Conservation (phyloP, 2,797 vertebrate species). For the Erethizon dorsatum region DNA sequence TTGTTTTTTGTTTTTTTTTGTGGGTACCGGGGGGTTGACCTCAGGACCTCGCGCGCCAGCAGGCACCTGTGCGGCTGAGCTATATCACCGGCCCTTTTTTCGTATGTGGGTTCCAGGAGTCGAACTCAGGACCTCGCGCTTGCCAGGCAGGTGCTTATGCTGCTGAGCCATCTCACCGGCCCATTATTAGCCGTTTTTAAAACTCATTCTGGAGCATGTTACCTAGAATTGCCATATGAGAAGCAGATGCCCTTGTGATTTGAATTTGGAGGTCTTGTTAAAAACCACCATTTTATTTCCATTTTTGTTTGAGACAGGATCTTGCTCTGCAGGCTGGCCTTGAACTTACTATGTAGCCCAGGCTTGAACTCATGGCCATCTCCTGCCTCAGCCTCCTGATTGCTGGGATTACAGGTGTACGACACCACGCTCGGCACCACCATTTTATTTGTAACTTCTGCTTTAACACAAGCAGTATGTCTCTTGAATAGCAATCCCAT, state of each 20-base stretch:
- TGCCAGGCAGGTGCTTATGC: too few species aligned
- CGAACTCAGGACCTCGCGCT: too few species aligned
- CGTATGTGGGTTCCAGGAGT: too few species aligned
- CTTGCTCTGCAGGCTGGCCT: neutral
- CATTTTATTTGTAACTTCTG: neutral
- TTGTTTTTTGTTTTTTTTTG: too few species aligned
- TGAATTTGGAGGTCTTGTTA: slow-evolving; percentile 7
- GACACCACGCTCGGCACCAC: neutral
- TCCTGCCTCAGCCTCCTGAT: neutral
- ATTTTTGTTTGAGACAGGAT: neutral
- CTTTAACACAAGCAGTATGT: neutral
- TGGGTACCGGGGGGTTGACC: too few species aligned
- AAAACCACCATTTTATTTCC: neutral
- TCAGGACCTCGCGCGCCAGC: too few species aligned
- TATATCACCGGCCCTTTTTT: too few species aligned
- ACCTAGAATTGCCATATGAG: neutral
- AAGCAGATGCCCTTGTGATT: slow-evolving; percentile 24
- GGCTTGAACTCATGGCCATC: too few species aligned
- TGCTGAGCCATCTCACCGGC: too few species aligned
- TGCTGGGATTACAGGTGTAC: neutral
- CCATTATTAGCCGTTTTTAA: neutral
- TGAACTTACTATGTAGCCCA: too few species aligned
- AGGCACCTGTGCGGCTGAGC: too few species aligned
- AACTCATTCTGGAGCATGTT: slow-evolving; percentile 7
- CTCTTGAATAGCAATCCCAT: neutral